phyloP scores from a whole-genome alignment of 2,797 vertebrate genomes.

The Malurus splendens region DNA sequence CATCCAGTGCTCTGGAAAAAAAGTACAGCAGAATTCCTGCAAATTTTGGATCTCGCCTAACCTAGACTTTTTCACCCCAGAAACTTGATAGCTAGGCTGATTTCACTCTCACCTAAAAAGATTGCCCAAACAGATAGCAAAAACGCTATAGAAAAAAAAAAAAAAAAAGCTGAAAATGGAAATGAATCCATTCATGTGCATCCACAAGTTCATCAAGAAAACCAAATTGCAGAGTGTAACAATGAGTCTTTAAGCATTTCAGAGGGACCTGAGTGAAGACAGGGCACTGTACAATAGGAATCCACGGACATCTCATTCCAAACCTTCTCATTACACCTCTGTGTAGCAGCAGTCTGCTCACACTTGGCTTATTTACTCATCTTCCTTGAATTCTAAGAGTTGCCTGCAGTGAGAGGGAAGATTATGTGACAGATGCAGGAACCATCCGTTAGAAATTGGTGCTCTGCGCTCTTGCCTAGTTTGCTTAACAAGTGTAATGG shows the following conservation, averaged over 20 bases:
- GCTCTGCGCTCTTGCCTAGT: not conserved
- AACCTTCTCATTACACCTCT: not conserved
- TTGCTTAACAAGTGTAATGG: constrained; percentile 20
- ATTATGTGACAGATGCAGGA: not conserved
- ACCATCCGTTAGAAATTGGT: not conserved
- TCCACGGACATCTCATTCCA: not conserved
- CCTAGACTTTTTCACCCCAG: not conserved
- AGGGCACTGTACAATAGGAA: not conserved
- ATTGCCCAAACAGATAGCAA: not conserved
- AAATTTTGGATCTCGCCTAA: not conserved
- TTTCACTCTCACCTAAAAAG: not conserved
- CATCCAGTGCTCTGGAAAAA: not conserved
- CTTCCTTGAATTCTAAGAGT: not conserved
- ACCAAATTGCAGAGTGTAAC: not conserved
- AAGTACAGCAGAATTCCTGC: not conserved
- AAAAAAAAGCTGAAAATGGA: not conserved
- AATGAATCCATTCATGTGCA: not conserved
- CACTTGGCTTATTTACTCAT: not conserved
- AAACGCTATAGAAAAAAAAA: not conserved
- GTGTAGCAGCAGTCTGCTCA: not conserved
- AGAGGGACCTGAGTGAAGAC: not conserved
- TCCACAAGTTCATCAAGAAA: not conserved
- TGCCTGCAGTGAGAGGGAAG: not conserved
- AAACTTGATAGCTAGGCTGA: not conserved
- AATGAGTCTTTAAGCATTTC: not conserved